Percentiles rank a stretch among this genome's conserved stretches.
These are phyloP conservation scores for Parus major DNA, from an alignment of 2,113 vertebrate species.

Conservation along the genomic window DNA sequence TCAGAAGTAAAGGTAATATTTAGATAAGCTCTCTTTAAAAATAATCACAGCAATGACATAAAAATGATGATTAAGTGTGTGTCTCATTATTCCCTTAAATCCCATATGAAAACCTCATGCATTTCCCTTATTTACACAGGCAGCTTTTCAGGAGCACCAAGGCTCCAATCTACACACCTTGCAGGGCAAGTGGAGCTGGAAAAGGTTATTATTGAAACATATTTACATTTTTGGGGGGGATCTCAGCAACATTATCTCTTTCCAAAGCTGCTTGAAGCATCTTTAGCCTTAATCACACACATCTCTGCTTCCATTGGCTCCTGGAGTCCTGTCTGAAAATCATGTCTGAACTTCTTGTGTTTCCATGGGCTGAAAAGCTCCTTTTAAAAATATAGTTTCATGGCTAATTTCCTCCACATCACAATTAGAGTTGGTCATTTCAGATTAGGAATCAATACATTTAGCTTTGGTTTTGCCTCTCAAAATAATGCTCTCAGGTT, in stretches of 20 bases:
- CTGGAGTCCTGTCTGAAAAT: neutral
- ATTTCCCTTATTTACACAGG: neutral
- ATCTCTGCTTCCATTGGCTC: neutral
- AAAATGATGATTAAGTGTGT: neutral
- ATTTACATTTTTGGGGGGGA: neutral
- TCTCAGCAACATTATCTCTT: neutral
- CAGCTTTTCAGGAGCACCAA: neutral
- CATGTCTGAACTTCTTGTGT: neutral
- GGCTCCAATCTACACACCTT: neutral
- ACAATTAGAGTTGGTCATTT: neutral
- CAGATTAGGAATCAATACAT: neutral
- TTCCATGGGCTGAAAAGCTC: neutral
- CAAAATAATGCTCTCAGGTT: neutral
- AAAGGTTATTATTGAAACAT: neutral
- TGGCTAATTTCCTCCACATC: neutral
- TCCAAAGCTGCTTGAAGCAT: neutral
- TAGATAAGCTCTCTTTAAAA: neutral
- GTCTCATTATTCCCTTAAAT: neutral
- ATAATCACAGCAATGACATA: neutral
- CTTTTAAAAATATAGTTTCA: neutral
- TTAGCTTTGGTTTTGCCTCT: neutral
- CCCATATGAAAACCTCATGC: neutral
- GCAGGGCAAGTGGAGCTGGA: neutral
- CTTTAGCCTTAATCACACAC: neutral
- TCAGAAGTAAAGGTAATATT: neutral